Conservation (phyloP, 2,888 invertebrate genomes). For the Lasius platythorax region DNA sequence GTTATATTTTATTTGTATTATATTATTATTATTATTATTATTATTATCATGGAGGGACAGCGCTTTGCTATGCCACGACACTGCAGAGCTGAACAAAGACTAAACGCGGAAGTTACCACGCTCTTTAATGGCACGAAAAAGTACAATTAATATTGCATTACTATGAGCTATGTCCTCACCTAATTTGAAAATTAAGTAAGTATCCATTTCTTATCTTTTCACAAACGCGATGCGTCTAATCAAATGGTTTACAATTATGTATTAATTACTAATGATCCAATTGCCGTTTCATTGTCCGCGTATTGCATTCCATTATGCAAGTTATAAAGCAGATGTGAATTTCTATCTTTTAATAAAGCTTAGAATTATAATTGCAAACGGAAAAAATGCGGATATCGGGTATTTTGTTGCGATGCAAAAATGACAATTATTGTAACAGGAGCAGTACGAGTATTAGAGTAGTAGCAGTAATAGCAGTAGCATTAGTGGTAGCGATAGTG, state of each 20-base stretch:
- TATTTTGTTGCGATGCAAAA: slow-evolving; percentile 24
- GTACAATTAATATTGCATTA: slow-evolving; percentile 43
- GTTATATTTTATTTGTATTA: slow-evolving; percentile 65
- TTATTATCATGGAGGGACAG: slow-evolving; percentile 86
- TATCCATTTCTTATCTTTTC: neutral
- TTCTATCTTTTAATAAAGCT: neutral
- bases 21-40: slow-evolving; percentile 73
- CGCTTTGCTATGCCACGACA: slow-evolving; percentile 85
- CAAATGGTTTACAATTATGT: slow-evolving; percentile 13
- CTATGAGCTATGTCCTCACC: slow-evolving; percentile 1
- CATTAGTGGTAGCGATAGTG: slow-evolving; percentile 22
- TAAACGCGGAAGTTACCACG: slow-evolving; percentile 84
- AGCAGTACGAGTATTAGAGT: slow-evolving; percentile 6
- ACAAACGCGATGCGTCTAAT: slow-evolving; percentile 3
- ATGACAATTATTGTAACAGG: neutral
- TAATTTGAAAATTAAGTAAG: slow-evolving; percentile 31
- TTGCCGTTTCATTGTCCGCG: slow-evolving; percentile 11
- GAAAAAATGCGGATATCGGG: neutral
- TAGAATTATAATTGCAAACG: slow-evolving; percentile 20
- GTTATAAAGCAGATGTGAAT: slow-evolving; percentile 12
- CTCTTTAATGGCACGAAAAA: slow-evolving; percentile 84
- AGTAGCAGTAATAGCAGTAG: slow-evolving; percentile 27
- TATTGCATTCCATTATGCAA: slow-evolving; percentile 7
- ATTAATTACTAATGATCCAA: neutral
- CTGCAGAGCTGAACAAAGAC: slow-evolving; percentile 84